A percentile compares a stretch with the other conserved stretches of the same genome.
These are phyloP conservation scores for Drosophila ohnishii DNA, from an alignment of 1,140 invertebrate species.

Conservation along the genomic window DNA sequence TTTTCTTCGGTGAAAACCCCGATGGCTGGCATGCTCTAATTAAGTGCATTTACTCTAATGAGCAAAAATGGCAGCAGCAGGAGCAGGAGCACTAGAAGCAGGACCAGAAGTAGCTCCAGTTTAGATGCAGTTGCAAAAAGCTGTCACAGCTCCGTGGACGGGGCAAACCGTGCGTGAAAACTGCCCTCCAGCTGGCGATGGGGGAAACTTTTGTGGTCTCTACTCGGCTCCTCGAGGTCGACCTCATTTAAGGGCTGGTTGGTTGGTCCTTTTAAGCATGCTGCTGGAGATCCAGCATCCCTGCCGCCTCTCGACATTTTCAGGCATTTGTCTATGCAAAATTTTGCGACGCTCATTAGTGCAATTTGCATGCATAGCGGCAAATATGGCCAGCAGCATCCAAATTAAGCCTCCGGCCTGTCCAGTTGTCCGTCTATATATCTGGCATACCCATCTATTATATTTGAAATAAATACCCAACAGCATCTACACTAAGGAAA, in stretches of 20 bases:
- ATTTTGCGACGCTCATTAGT: conserved; percentile 74
- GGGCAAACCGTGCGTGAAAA: conserved; percentile 71
- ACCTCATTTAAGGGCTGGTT: conserved; percentile 47
- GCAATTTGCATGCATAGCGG: conserved; percentile 78
- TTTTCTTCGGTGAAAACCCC: conserved; percentile 25
- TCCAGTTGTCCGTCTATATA: conserved; percentile 47
- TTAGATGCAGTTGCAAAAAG: conserved; percentile 40
- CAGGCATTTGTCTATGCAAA: conserved; percentile 73
- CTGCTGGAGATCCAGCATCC: conserved; percentile 10
- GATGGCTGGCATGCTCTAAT: conserved; percentile 68
- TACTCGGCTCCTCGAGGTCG: conserved; percentile 17
- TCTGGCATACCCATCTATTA: conserved; percentile 33
- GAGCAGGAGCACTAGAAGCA: neutral
- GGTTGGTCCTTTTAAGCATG: conserved; percentile 25
- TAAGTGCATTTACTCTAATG: conserved; percentile 80
- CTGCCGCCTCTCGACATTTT: conserved; percentile 10
- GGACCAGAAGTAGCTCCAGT: conserved; percentile 19
- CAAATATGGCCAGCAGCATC: conserved; percentile 61
- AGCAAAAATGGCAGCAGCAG: conserved; percentile 65
- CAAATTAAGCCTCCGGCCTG: conserved; percentile 45
- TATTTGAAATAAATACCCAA: conserved; percentile 63
- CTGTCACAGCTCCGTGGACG: conserved; percentile 57
- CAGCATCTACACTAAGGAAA: conserved; percentile 20
- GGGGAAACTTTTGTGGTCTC: conserved; percentile 42
- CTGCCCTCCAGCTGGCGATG: conserved; percentile 46